Evolutionary conservation across 2,888 invertebrate genomes (phyloP).

Genomic region (Rhyacophila evoluta): DNA sequence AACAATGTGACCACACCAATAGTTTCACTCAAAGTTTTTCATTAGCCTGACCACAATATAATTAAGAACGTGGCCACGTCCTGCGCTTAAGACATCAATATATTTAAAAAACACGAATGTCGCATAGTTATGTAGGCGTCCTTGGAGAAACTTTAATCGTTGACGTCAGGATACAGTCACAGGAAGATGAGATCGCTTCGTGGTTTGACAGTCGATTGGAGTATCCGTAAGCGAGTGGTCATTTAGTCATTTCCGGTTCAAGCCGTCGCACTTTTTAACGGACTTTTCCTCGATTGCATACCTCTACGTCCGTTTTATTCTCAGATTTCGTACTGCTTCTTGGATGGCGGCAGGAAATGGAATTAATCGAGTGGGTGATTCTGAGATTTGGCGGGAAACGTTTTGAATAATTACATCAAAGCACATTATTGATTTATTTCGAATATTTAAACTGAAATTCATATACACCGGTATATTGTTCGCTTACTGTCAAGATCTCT

Average conservation of each 20-base stretch:
- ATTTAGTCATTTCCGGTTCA: slow-evolving; percentile 49
- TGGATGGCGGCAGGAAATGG: background rate
- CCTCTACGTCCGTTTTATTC: background rate
- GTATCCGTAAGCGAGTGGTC: slow-evolving; percentile 29
- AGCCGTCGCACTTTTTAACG: slow-evolving; percentile 29
- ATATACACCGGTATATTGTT: no score
- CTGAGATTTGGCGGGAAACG: background rate
- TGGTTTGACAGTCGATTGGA: slow-evolving; percentile 30
- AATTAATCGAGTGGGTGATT: background rate
- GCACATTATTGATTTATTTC: no score
- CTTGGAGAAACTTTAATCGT: slow-evolving; percentile 10
- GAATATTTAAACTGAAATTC: no score
- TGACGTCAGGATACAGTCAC: slow-evolving; percentile 31
- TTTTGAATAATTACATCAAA: no score
- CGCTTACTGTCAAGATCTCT: no score
- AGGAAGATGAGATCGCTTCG: slow-evolving; percentile 35
- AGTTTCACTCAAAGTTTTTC: background rate
- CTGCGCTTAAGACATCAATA: background rate
- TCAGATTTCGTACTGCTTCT: background rate
- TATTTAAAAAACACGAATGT: background rate
- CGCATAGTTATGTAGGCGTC: background rate
- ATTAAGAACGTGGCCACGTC: slow-evolving; percentile 1
- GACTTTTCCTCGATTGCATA: slow-evolving; percentile 36
- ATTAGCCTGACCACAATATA: background rate
- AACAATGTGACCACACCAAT: background rate